These are phyloP conservation scores for Brachyalestes nurse DNA, from an alignment of 2,797 vertebrate genomes.

Conservation along the genomic window DNA sequence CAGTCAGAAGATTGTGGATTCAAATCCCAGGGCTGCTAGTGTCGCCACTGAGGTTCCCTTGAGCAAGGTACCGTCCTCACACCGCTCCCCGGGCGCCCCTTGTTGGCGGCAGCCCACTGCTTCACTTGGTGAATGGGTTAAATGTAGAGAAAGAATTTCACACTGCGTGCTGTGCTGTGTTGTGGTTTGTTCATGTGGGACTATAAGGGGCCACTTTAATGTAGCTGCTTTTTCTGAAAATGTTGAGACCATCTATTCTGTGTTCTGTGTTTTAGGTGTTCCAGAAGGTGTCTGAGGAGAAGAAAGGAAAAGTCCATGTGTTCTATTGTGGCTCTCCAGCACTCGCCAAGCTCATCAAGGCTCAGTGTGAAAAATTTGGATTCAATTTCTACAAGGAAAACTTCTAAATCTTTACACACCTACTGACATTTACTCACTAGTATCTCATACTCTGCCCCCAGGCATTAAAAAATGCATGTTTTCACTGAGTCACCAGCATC, in stretches of 20 bases:
- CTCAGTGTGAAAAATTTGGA: constrained; percentile 81
- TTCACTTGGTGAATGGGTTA: no score
- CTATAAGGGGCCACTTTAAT: neutral
- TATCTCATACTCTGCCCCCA: neutral
- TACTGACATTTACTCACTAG: neutral
- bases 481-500: neutral
- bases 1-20: no score
- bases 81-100: no score
- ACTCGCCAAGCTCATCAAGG: constrained; percentile 80
- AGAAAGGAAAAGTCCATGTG: constrained; percentile 84
- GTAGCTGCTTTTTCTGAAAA: neutral
- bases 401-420: constrained; percentile 72
- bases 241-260: neutral
- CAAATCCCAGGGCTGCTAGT: no score
- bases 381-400: constrained; percentile 89
- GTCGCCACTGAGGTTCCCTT: no score
- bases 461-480: neutral
- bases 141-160: no score
- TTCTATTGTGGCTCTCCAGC: constrained; percentile 87
- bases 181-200: no score
- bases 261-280: constrained; percentile 76
- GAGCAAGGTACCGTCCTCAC: no score
- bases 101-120: no score
- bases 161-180: no score
- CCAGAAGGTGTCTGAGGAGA: constrained; percentile 82